Conservation (phyloP, 2,888 invertebrate genomes). For the Drosophila longiperda region DNA sequence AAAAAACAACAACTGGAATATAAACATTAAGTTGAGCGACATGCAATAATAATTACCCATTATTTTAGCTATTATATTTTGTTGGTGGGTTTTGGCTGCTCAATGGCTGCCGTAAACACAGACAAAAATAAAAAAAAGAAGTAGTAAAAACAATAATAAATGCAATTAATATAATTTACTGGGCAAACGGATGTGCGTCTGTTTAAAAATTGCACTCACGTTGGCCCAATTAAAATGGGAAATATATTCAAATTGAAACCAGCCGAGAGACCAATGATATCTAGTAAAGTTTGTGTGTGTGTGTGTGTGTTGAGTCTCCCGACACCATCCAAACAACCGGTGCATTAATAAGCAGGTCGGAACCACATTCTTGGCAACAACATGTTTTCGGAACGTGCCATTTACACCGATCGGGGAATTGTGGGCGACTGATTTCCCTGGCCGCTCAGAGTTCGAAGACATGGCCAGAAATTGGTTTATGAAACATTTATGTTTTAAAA, state of each 20-base stretch:
- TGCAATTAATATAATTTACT: conserved; percentile 52
- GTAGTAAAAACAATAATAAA: conserved; percentile 38
- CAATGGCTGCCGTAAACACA: conserved; percentile 1
- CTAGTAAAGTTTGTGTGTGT: neutral
- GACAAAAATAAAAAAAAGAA: neutral
- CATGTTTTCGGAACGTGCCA: conserved; percentile 39
- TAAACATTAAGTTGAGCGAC: conserved; percentile 32
- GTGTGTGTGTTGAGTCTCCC: too few species aligned
- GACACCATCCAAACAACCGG: conserved; percentile 7
- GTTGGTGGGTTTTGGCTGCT: conserved; percentile 11
- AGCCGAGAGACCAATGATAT: conserved; percentile 7
- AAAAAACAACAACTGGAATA: conserved; percentile 1
- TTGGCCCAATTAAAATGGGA: conserved; percentile 45
- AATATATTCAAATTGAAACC: conserved; percentile 33
- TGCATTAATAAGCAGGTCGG: conserved; percentile 30
- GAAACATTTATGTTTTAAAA: conserved; percentile 4
- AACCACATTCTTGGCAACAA: conserved; percentile 19
- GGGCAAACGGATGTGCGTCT: conserved; percentile 22
- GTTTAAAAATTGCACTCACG: conserved; percentile 52
- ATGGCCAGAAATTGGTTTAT: conserved; percentile 20
- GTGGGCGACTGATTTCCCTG: conserved; percentile 1
- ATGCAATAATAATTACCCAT: conserved; percentile 54
- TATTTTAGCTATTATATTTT: conserved; percentile 47
- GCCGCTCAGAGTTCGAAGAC: neutral
- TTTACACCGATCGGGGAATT: conserved; percentile 28